Conservation (phyloP, 1,140 invertebrate species). For the Drosophila prosaltans region DNA sequence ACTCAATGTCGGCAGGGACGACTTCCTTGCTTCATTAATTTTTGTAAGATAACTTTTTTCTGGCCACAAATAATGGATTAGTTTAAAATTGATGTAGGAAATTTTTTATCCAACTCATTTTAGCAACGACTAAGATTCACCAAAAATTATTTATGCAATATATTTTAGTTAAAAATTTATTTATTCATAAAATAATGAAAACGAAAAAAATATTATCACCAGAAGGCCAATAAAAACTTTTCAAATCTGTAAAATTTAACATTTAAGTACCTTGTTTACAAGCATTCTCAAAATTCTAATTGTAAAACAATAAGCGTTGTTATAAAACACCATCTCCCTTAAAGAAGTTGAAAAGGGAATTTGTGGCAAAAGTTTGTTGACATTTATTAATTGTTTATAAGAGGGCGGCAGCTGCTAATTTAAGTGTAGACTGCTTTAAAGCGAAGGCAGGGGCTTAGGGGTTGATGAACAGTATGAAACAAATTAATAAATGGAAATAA, state of each 20-base stretch:
- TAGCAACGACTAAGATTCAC: too few species aligned
- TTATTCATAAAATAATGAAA: too few species aligned
- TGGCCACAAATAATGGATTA: too few species aligned
- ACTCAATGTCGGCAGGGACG: too few species aligned
- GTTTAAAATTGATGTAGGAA: too few species aligned
- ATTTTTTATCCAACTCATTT: too few species aligned
- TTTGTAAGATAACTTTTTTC: too few species aligned
- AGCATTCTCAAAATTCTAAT: constrained; percentile 56
- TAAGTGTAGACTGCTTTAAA: constrained; percentile 35
- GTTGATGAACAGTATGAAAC: constrained; percentile 29
- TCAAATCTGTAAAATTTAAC: constrained; percentile 43
- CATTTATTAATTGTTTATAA: constrained; percentile 81
- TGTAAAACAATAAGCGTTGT: constrained; percentile 53
- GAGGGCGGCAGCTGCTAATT: constrained; percentile 69
- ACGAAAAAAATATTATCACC: background rate
- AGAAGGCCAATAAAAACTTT: constrained; percentile 45
- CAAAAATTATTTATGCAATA: too few species aligned
- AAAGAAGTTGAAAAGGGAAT: constrained; percentile 27
- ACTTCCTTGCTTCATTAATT: too few species aligned
- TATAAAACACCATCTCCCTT: constrained; percentile 60
- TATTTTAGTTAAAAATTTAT: too few species aligned
- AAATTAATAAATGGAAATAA: background rate
- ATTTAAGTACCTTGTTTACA: constrained; percentile 72
- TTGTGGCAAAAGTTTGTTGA: constrained; percentile 72
- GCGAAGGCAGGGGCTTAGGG: constrained; percentile 33